These are phyloP conservation scores for Scleropages formosus DNA, from an alignment of 2,797 vertebrate genomes.

Conservation along the genomic window DNA sequence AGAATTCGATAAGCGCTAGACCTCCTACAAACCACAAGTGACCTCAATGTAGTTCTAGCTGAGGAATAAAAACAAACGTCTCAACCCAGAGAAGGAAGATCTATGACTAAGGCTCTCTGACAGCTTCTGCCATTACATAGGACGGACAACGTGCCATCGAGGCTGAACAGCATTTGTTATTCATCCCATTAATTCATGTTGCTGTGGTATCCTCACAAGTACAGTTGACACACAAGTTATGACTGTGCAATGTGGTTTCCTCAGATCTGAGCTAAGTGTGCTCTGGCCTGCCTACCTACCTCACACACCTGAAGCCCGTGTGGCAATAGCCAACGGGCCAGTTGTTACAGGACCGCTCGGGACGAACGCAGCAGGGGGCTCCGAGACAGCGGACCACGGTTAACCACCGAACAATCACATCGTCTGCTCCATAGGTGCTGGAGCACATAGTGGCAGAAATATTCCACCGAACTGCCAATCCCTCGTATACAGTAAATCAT, in stretches of 20 bases:
- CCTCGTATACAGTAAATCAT: too few relatives aligned
- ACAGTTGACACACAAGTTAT: neutral
- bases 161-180: neutral
- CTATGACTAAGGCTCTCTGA: neutral
- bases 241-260: neutral
- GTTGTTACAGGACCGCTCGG: neutral
- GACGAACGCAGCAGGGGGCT: neutral
- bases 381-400: neutral
- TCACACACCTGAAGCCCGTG: neutral
- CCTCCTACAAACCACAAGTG: constrained; percentile 10
- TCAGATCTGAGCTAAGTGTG: neutral
- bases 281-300: neutral
- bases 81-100: neutral
- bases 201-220: neutral
- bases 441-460: too few relatives aligned
- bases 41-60: neutral
- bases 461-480: too few relatives aligned
- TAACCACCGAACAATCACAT: too few relatives aligned
- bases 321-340: neutral
- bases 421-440: too few relatives aligned
- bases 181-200: neutral
- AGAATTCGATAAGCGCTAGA: neutral
- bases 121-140: neutral
- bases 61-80: neutral
- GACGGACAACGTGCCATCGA: neutral